These are phyloP conservation scores for Alcedo quadribrachys DNA, from an alignment of 2,797 vertebrate species.

Conservation along the genomic window DNA sequence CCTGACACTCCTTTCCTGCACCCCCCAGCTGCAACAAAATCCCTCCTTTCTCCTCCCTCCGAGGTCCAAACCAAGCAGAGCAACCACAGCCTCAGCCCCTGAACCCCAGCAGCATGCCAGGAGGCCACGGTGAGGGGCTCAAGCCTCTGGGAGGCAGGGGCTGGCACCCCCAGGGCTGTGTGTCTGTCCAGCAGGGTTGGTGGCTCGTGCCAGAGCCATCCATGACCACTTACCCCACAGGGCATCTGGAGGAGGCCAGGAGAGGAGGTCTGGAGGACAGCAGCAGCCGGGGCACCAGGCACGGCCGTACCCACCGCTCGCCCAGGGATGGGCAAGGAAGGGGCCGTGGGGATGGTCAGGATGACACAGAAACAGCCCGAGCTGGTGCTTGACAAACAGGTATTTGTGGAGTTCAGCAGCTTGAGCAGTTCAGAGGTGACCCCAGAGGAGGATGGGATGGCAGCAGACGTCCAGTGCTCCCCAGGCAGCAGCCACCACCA, in stretches of 20 bases:
- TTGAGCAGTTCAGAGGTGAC: neutral
- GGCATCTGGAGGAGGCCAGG: neutral
- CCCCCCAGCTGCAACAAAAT: neutral
- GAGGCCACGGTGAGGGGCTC: neutral
- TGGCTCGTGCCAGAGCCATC: neutral
- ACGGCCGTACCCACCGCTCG: neutral
- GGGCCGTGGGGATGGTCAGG: neutral
- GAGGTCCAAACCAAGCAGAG: rapidly evolving
- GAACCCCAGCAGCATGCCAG: rapidly evolving
- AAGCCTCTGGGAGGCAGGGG: neutral
- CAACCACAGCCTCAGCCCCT: neutral
- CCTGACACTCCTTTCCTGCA: neutral
- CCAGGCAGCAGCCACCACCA: neutral
- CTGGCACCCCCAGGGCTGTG: neutral
- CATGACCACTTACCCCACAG: neutral
- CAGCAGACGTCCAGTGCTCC: neutral
- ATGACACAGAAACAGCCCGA: neutral
- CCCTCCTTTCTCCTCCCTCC: neutral
- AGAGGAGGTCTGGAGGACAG: neutral
- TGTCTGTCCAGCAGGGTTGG: rapidly evolving
- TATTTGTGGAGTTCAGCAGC: neutral
- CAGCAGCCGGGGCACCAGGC: neutral
- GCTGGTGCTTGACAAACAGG: neutral
- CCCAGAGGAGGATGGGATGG: neutral
- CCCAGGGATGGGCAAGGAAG: neutral